Base-by-base conservation (phyloP, 1,140 invertebrate genomes). In the Gerris buenoi region DNA sequence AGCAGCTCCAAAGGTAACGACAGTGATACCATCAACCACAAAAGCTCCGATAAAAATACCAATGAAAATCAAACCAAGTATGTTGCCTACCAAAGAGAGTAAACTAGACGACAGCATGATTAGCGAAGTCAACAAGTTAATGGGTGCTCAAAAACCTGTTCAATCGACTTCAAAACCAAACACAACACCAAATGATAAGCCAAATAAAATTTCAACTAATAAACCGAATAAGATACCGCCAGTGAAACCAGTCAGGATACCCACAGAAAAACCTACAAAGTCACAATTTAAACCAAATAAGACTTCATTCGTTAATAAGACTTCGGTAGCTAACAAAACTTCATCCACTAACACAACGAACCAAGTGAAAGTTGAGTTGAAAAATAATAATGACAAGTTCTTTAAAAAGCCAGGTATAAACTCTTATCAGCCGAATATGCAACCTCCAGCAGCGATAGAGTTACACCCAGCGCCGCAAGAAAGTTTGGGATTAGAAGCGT, bases 401-500 rank as follows among this genome's bases (percentile, higher is more conserved):
- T 26, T 67, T 2, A 71, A 71, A 57, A 69, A 69, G 26, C 70
- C 70, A 15, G 29, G 60, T 15, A 66, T 66, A n/a, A 27, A 64
- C 18, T 27, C 65, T 0, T 22, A 61, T 10, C 64, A 60, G 23
- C 58, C 58, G 23, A 60, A 60, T 60, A 22, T 68, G 5, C 66
- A 67, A 25, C 69, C 71, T 1, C 69, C 70, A 2, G 64, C 72
- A 10, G 67, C 79, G 0, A 79, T 83, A 1, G 81, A 82, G 68
- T 74, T 84, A 2, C 76, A 79, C 2, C 78, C 81, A 1, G 83
- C 82, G 68, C 84, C 84, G 0, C 77, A 82, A 22, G 82, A 84
- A 74, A 84, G 84, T 66, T 84, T 85, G 68, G 88, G 88, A 0
- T 75, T 91, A 22, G 88, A 91, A 76, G 85, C 85, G 2, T 90